Percentiles rank a stretch among this genome's conserved stretches.
Evolutionary conservation across 2,888 invertebrate genomes (phyloP).

Genomic region (Alitta virens): DNA sequence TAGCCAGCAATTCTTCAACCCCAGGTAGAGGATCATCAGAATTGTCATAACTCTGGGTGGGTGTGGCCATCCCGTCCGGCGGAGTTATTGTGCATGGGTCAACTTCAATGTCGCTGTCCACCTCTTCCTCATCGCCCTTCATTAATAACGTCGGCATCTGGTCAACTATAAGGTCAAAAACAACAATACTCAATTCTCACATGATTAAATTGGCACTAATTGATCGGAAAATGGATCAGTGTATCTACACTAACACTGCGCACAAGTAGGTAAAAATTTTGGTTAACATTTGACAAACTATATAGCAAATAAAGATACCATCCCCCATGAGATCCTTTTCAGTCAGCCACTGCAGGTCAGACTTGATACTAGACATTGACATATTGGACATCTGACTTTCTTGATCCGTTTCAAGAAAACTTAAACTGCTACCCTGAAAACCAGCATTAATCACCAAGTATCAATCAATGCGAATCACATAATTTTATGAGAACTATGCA

Average conservation of each 20-base stretch:
- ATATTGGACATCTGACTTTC: conserved; percentile 18
- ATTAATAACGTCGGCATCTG: conserved; percentile 25
- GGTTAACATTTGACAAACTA: not conserved
- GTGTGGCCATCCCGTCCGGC: conserved; percentile 30
- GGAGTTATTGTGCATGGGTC: conserved; percentile 43
- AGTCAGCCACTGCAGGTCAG: conserved; percentile 22
- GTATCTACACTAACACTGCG: too few species aligned
- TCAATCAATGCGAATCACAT: too few species aligned
- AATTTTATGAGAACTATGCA: too few species aligned
- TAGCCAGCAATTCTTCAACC: conserved; percentile 7
- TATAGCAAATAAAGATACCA: conserved; percentile 6
- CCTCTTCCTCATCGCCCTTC: conserved; percentile 26
- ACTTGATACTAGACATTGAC: conserved; percentile 18
- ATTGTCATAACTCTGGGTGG: conserved; percentile 24
- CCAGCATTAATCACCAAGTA: too few species aligned
- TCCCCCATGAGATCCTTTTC: conserved; percentile 20
- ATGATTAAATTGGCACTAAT: too few species aligned
- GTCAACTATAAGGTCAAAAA: conserved; percentile 14
- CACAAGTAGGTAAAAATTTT: not conserved
- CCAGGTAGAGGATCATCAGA: conserved; percentile 2
- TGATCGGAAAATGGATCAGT: too few species aligned
- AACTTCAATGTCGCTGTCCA: conserved; percentile 49
- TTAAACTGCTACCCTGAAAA: too few species aligned
- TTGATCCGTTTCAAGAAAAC: conserved; percentile 10
- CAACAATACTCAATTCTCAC: too few species aligned